Percentiles rank a stretch among this genome's conserved stretches.
Evolutionary conservation across 2,797 vertebrate genomes (phyloP).

Genomic region (Melanotaenia parkinsoni): DNA sequence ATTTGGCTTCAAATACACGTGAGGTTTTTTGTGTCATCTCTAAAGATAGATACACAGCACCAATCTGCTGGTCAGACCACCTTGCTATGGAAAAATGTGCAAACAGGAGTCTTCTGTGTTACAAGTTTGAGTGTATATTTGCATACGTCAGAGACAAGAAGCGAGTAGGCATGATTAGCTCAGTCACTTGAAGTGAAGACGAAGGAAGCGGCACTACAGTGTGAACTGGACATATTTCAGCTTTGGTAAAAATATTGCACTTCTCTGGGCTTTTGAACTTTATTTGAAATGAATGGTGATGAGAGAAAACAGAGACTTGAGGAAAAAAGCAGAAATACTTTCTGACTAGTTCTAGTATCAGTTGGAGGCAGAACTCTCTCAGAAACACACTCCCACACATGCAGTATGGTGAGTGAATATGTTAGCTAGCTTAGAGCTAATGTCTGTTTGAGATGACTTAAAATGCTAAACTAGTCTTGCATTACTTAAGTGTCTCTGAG

Average conservation of each 20-base stretch:
- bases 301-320: not conserved
- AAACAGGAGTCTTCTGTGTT: not conserved
- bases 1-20: conserved; percentile 18
- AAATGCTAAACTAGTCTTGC: not conserved
- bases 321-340: not conserved
- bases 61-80: conserved; percentile 6
- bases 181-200: conserved; percentile 7
- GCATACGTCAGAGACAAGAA: conserved; percentile 8
- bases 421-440: not conserved
- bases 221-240: conserved; percentile 8
- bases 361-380: not conserved
- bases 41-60: not conserved
- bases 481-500: not conserved
- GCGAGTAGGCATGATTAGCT: not conserved
- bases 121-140: not conserved
- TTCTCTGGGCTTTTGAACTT: conserved; percentile 10
- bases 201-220: conserved; percentile 10
- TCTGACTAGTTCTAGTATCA: conserved; percentile 1
- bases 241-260: not conserved
- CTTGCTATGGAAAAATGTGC: conserved; percentile 1
- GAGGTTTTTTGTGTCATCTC: conserved; percentile 9
- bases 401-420: not conserved
- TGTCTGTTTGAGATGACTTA: not conserved
- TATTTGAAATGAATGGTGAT: conserved; percentile 17
- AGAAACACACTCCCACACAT: not conserved